Evolutionary conservation across 2,888 invertebrate species (phyloP), one percentile per base, ranked within the genome.

Genomic region (Drosophila seclusa): DNA sequence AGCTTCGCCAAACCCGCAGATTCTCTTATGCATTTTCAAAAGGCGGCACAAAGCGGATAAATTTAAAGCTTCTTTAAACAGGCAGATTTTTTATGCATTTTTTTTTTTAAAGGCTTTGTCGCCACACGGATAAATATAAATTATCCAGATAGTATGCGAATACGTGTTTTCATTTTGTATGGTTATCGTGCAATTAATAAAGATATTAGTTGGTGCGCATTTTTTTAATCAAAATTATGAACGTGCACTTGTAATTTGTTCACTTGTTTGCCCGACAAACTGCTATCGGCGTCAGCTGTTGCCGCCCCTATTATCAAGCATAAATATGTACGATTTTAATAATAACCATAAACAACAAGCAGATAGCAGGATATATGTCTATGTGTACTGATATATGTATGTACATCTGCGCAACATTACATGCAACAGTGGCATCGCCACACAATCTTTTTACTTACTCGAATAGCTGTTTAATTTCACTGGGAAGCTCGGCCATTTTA

Each of bases 401-500:
- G 24, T 21, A 42, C 11, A 34, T 24, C 32, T 49, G 27, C 27
- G 36, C 24, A 24, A 24, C 24, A 48, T 27, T 31, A 45, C 11
- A 38, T 61, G 60, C 50, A 76, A 29, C 21, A 21, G 49, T 58
- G 45, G 31, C 50, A 78, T 42, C 55, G 78, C 50, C 67, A 61
- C 49, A 71, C 50, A 59, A 52, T 48, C n/a, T 76, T 62, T 63
- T 54, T 68, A 89, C 89, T 91, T 73, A 91, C 91, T 81, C 82
- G 73, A 92, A 91, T 59, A 91, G 68, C 75, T 88, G 79, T 54
- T 78, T 71, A 34, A 91, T 77, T 78, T 78, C 89, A 73, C 65
- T 76, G 58, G 91, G 89, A 63, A 92, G 68, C 29, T 82, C 82
- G 40, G 91, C 67, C 91, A 91, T 91, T 76, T 65, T 70, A 57